phyloP scores from a whole-genome alignment of 2,113 vertebrate species.

The Recurvirostra avosetta region DNA sequence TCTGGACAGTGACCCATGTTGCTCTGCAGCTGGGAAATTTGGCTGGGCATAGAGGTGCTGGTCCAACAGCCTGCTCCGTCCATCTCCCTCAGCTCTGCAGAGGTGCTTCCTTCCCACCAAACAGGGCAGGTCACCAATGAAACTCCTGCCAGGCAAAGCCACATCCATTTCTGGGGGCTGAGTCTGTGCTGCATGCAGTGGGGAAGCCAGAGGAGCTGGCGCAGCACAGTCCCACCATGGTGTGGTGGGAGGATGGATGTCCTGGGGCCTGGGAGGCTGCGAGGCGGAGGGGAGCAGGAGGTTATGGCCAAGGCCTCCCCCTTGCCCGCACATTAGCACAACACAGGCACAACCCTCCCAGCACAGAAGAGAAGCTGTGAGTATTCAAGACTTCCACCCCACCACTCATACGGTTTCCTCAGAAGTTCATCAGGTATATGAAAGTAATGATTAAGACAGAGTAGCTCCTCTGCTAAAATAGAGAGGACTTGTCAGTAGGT shows the following conservation, averaged over 20 bases:
- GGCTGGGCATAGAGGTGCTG: background rate
- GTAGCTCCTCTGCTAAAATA: background rate
- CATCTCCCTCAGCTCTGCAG: background rate
- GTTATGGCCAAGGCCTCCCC: background rate
- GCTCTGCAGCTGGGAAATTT: background rate
- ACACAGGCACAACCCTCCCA: background rate
- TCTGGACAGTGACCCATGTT: background rate
- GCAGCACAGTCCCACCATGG: too few relatives aligned
- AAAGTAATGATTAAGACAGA: background rate
- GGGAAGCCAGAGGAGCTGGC: background rate
- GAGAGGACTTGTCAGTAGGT: background rate
- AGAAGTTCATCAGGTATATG: background rate
- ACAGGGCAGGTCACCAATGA: background rate
- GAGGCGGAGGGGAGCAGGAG: background rate
- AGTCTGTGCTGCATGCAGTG: rapidly evolving
- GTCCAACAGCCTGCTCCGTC: background rate
- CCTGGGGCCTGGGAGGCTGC: background rate
- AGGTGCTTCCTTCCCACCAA: background rate
- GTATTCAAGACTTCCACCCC: background rate
- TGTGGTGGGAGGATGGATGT: rapidly evolving
- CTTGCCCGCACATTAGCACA: rapidly evolving
- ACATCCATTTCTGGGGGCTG: background rate
- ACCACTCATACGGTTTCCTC: background rate
- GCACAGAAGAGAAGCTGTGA: background rate
- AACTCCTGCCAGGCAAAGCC: background rate